These are phyloP conservation scores for Spilogale gracilis DNA, from an alignment of 2,113 vertebrate species.

Conservation along the genomic window DNA sequence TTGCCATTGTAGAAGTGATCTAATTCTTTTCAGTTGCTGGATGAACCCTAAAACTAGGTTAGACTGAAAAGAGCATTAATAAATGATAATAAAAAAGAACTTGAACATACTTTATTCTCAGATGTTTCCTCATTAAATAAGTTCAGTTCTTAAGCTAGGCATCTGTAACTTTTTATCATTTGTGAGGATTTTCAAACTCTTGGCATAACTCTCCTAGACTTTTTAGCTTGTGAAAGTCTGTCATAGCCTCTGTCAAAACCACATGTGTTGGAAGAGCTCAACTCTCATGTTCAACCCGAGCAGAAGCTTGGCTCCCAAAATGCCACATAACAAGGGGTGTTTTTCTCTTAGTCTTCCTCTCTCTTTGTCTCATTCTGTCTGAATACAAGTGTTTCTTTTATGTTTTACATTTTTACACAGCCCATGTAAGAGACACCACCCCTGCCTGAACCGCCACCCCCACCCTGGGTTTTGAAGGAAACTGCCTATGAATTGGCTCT, in stretches of 20 bases:
- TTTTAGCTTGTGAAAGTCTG: slow-evolving; percentile 13
- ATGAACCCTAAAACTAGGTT: slow-evolving; percentile 71
- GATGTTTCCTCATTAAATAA: slow-evolving; percentile 16
- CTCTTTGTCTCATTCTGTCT: slow-evolving; percentile 3
- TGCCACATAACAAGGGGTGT: background rate
- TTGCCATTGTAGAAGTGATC: slow-evolving; percentile 67
- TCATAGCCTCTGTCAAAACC: background rate
- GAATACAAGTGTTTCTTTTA: background rate
- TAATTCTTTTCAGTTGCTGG: slow-evolving; percentile 52
- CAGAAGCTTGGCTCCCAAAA: slow-evolving; percentile 25
- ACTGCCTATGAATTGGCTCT: background rate
- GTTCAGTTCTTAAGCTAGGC: slow-evolving; percentile 36
- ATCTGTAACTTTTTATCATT: slow-evolving; percentile 23
- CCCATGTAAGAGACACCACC: background rate
- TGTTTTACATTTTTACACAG: slow-evolving; percentile 44
- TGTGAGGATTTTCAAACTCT: slow-evolving; percentile 40
- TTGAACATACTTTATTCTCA: slow-evolving; percentile 50
- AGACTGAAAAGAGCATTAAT: slow-evolving; percentile 42
- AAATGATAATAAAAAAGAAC: slow-evolving; percentile 55
- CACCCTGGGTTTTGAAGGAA: slow-evolving; percentile 38
- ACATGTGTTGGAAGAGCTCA: background rate
- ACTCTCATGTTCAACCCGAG: slow-evolving; percentile 26
- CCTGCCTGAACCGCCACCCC: background rate
- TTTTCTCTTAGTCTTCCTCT: slow-evolving; percentile 40
- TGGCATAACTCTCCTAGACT: background rate